These are phyloP conservation scores for Macquaria australasica DNA, from an alignment of 2,113 vertebrate species.

Conservation along the genomic window DNA sequence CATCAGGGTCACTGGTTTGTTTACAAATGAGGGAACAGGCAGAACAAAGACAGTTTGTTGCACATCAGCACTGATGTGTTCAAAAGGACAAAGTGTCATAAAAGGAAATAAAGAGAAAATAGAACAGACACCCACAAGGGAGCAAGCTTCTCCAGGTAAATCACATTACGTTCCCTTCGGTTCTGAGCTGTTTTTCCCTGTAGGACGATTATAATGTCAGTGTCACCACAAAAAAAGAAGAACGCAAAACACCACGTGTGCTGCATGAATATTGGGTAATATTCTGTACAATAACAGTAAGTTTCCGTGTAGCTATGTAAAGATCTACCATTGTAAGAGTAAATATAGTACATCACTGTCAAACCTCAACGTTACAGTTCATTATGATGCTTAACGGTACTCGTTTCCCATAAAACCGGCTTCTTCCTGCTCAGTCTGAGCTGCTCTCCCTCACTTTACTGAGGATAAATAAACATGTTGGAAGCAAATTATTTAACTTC, in stretches of 20 bases:
- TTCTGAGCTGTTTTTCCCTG: slow-evolving; percentile 9
- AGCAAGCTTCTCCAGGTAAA: slow-evolving; percentile 31
- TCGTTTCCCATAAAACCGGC: background rate
- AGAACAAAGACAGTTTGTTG: slow-evolving; percentile 43
- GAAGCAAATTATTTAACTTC: slow-evolving; percentile 12
- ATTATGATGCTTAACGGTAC: background rate
- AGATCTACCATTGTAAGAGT: background rate
- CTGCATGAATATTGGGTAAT: slow-evolving; percentile 21
- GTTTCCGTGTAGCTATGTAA: background rate
- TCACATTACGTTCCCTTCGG: background rate
- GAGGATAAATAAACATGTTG: slow-evolving; percentile 24
- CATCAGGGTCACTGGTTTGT: slow-evolving; percentile 36
- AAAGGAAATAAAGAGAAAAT: slow-evolving; percentile 29
- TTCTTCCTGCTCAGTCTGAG: background rate
- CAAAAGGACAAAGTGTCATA: slow-evolving; percentile 22
- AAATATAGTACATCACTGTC: slow-evolving; percentile 12
- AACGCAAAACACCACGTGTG: background rate
- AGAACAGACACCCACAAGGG: slow-evolving; percentile 18
- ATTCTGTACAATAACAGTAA: background rate
- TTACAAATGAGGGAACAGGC: slow-evolving; percentile 44
- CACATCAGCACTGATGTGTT: slow-evolving; percentile 3
- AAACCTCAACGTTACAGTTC: slow-evolving; percentile 1
- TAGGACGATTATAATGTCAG: slow-evolving; percentile 23
- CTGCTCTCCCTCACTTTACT: background rate
- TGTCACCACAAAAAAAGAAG: slow-evolving; percentile 15